phyloP scores from a whole-genome alignment of 2,888 invertebrate species.

The Lithophane leautieri region DNA sequence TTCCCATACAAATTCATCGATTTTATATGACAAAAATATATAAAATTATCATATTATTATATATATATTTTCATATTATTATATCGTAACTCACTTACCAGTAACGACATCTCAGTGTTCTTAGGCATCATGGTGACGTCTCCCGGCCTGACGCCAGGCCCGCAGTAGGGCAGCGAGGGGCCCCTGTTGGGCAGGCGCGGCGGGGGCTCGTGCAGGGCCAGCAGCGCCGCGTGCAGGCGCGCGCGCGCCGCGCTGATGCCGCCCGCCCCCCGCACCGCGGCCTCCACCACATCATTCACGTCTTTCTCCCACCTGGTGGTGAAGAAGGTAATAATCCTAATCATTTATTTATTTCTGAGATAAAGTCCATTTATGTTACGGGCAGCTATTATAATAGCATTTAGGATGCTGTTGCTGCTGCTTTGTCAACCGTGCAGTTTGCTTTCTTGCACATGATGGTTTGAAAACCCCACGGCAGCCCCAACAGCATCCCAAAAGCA shows the following conservation, averaged over 20 bases:
- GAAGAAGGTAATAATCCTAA: background rate
- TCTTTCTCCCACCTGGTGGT: conserved; percentile 87
- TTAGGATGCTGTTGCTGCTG: too few relatives aligned
- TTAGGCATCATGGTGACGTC: conserved; percentile 89
- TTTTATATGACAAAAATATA: background rate
- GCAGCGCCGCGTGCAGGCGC: conserved; percentile 84
- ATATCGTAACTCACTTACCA: conserved; percentile 77
- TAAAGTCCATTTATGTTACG: too few relatives aligned
- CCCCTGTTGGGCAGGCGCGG: conserved; percentile 84
- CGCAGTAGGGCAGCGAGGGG: conserved; percentile 91
- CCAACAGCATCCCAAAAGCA: too few relatives aligned
- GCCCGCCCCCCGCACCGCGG: conserved; percentile 88
- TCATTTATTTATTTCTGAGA: too few relatives aligned
- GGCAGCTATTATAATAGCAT: too few relatives aligned
- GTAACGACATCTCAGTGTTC: conserved; percentile 87
- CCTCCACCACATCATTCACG: conserved; percentile 90
- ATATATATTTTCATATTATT: background rate
- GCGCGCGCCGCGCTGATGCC: conserved; percentile 85
- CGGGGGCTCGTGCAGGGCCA: conserved; percentile 81
- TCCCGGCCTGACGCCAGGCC: conserved; percentile 88
- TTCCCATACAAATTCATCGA: background rate
- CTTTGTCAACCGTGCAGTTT: too few relatives aligned
- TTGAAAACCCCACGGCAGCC: background rate
- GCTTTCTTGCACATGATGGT: background rate
- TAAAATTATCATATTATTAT: background rate